These are phyloP conservation scores for Anguilla anguilla DNA, from an alignment of 2,797 vertebrate species.

Conservation along the genomic window DNA sequence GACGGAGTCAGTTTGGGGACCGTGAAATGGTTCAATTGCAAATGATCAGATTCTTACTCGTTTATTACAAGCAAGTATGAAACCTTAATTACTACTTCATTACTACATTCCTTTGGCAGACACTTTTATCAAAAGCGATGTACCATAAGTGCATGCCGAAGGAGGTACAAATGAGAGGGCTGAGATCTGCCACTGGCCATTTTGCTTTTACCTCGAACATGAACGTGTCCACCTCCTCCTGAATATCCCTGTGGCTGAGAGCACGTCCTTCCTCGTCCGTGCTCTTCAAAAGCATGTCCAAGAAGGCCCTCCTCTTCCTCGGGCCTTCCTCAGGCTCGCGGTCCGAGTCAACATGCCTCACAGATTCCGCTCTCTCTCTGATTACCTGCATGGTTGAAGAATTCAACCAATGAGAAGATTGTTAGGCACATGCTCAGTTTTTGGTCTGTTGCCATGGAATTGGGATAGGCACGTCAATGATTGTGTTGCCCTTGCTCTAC, in stretches of 20 bases:
- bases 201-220: conserved; percentile 82
- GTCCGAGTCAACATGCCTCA: conserved; percentile 28
- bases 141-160: too few species aligned
- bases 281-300: conserved; percentile 78
- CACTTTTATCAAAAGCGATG: too few species aligned
- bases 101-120: too few species aligned
- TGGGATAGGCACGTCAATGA: neutral
- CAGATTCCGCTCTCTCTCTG: conserved; percentile 55
- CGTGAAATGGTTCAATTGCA: neutral
- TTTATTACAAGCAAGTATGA: neutral
- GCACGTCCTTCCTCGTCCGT: conserved; percentile 75
- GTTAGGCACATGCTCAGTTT: neutral
- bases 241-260: conserved; percentile 72
- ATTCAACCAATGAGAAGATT: neutral
- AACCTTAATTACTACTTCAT: too few species aligned
- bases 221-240: conserved; percentile 86
- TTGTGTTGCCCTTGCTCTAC: neutral
- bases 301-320: conserved; percentile 71
- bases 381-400: conserved; percentile 70
- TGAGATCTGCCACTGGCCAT: too few species aligned
- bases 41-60: neutral
- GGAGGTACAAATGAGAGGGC: neutral
- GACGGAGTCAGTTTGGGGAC: neutral
- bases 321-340: conserved; percentile 30
- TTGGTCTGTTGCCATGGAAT: neutral